Evolutionary conservation across 2,113 vertebrate genomes (phyloP).

Genomic region (Gracilinanus agilis): DNA sequence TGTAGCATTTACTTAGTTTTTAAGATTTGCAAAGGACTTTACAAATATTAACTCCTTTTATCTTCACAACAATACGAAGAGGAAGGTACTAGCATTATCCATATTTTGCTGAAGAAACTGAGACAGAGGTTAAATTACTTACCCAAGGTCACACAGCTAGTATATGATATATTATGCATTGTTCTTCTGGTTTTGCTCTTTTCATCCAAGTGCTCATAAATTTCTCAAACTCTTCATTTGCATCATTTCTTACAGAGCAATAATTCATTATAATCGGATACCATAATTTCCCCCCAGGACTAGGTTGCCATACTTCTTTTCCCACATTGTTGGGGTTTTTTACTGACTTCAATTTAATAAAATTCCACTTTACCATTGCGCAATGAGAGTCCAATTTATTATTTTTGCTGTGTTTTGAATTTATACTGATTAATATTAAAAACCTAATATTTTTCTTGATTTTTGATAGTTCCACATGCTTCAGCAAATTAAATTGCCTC

Average conservation of each 20-base stretch:
- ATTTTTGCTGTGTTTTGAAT: slow-evolving; percentile 12
- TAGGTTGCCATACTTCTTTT: too few relatives aligned
- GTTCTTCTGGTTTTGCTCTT: too few relatives aligned
- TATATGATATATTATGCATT: too few relatives aligned
- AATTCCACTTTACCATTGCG: neutral
- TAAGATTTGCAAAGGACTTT: neutral
- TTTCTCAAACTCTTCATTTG: too few relatives aligned
- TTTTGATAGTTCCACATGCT: neutral
- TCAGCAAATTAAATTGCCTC: neutral
- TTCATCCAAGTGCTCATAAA: too few relatives aligned
- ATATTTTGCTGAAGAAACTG: neutral
- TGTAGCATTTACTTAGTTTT: neutral
- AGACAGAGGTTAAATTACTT: too few relatives aligned
- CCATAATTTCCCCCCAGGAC: neutral
- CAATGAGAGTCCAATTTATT: slow-evolving; percentile 19
- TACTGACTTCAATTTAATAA: slow-evolving; percentile 1
- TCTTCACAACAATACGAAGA: neutral
- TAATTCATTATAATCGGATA: too few relatives aligned
- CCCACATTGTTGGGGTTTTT: too few relatives aligned
- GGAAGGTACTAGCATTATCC: neutral
- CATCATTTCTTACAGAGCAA: too few relatives aligned
- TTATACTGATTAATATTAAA: neutral
- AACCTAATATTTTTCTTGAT: slow-evolving; percentile 21
- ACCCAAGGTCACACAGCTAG: too few relatives aligned
- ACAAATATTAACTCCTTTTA: neutral